Percentiles rank a stretch among this genome's conserved stretches.
These are phyloP conservation scores for Pygmarrhopalites habei DNA, from an alignment of 1,140 invertebrate species.

Conservation along the genomic window DNA sequence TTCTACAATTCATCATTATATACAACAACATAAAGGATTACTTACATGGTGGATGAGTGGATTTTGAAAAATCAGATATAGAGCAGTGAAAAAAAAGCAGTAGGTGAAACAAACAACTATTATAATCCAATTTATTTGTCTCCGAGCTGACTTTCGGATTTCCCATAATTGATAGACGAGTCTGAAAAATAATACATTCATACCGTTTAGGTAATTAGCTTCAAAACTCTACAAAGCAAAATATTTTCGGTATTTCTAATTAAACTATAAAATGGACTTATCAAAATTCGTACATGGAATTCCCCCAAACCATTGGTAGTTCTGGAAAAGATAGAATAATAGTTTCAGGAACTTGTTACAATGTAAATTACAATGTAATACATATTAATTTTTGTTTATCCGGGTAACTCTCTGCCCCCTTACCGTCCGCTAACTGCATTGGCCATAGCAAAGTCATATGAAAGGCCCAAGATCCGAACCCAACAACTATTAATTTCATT, in stretches of 20 bases:
- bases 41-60: constrained; percentile 42
- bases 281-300: constrained; percentile 12
- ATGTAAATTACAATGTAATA: background rate
- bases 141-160: constrained; percentile 37
- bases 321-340: no score
- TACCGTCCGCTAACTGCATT: constrained; percentile 49
- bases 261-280: no score
- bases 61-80: constrained; percentile 42
- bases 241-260: no score
- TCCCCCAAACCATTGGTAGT: constrained; percentile 34
- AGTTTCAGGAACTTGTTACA: no score
- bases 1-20: background rate
- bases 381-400: constrained; percentile 39
- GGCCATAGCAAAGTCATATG: constrained; percentile 49
- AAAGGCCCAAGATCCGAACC: constrained; percentile 48
- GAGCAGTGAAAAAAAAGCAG: constrained; percentile 41
- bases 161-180: constrained; percentile 38
- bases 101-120: constrained; percentile 39
- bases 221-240: no score
- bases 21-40: background rate
- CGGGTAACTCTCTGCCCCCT: constrained; percentile 48
- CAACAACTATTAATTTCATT: constrained; percentile 44
- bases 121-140: constrained; percentile 36
- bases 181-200: no score
- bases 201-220: no score